Percentiles rank a stretch among this genome's conserved stretches.
Conservation (phyloP, 2,113 vertebrate genomes). For the Narcine bancroftii region DNA sequence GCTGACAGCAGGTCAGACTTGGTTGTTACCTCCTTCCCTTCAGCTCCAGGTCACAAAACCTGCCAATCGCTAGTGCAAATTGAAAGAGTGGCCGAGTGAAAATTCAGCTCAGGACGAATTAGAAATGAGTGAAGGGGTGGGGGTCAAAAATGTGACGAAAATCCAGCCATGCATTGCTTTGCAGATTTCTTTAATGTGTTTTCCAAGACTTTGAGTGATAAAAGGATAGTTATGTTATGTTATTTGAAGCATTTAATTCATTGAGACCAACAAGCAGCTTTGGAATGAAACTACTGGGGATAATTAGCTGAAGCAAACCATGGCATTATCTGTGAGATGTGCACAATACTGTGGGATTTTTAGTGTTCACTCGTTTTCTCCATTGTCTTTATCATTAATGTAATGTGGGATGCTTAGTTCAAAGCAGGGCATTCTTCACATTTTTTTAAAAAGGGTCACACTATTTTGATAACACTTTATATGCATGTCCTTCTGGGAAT, state of each 20-base stretch:
- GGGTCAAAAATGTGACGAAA: not conserved
- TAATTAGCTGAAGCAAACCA: not conserved
- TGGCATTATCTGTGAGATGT: not conserved
- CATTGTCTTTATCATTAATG: not conserved
- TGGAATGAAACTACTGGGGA: not conserved
- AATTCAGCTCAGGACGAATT: not conserved
- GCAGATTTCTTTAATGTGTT: not conserved
- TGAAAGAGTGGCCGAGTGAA: not conserved
- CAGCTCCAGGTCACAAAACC: not conserved
- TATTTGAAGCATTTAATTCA: not conserved
- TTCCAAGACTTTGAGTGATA: not conserved
- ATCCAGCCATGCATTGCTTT: not conserved
- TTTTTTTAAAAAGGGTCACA: not conserved
- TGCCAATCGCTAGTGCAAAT: not conserved
- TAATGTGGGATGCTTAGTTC: not conserved
- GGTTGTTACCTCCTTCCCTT: not conserved
- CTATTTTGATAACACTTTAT: not conserved
- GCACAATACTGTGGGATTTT: not conserved
- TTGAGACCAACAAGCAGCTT: not conserved
- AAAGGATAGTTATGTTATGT: not conserved
- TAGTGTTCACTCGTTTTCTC: not conserved
- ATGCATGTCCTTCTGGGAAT: not conserved
- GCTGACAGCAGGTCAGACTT: not conserved
- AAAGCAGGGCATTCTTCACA: not conserved
- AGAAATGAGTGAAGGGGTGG: not conserved